A percentile compares a stretch with the other conserved stretches of the same genome.
Evolutionary conservation across 2,797 vertebrate species (phyloP).

Genomic region (Myoxocephalus aenaeus): DNA sequence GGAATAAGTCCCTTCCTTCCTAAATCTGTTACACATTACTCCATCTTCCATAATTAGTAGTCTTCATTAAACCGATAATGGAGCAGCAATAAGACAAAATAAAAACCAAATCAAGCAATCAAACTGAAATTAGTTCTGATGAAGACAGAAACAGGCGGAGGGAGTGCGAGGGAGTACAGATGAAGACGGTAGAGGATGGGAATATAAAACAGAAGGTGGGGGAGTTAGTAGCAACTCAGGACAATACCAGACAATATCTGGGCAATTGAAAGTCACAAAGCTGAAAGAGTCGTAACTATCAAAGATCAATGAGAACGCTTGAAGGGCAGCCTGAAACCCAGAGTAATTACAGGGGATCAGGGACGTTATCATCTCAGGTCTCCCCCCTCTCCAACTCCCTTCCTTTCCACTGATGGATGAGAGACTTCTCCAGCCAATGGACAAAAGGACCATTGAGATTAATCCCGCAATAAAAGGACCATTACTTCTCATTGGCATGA

Average conservation of each 20-base stretch:
- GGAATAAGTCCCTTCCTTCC: slow-evolving; percentile 10
- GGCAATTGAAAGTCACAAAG: slow-evolving; percentile 20
- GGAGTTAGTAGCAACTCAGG: slow-evolving; percentile 18
- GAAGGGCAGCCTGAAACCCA: slow-evolving; percentile 51
- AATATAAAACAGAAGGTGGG: slow-evolving; percentile 24
- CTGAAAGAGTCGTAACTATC: slow-evolving; percentile 30
- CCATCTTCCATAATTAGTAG: slow-evolving; percentile 33
- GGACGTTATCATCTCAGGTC: slow-evolving; percentile 60
- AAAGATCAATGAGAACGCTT: slow-evolving; percentile 53
- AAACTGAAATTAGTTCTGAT: slow-evolving; percentile 34
- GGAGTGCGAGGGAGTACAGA: neutral
- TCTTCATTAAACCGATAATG: slow-evolving; percentile 23
- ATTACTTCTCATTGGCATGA: slow-evolving; percentile 69
- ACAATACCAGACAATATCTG: slow-evolving; percentile 36
- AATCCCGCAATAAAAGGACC: slow-evolving; percentile 73
- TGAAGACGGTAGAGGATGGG: neutral
- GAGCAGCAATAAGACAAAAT: neutral
- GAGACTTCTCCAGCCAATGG: slow-evolving; percentile 49
- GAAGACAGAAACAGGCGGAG: neutral
- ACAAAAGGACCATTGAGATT: slow-evolving; percentile 67
- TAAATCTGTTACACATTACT: slow-evolving; percentile 13
- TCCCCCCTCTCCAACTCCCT: slow-evolving; percentile 10
- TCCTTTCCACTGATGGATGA: slow-evolving; percentile 66
- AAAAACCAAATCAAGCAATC: slow-evolving; percentile 17
- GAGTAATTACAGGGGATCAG: slow-evolving; percentile 55